A percentile compares a stretch with the other conserved stretches of the same genome.
Evolutionary conservation across 37 sponge, comb jelly and placozoan genomes (phyloP).

Genomic region (Aplysina aerophoba): DNA sequence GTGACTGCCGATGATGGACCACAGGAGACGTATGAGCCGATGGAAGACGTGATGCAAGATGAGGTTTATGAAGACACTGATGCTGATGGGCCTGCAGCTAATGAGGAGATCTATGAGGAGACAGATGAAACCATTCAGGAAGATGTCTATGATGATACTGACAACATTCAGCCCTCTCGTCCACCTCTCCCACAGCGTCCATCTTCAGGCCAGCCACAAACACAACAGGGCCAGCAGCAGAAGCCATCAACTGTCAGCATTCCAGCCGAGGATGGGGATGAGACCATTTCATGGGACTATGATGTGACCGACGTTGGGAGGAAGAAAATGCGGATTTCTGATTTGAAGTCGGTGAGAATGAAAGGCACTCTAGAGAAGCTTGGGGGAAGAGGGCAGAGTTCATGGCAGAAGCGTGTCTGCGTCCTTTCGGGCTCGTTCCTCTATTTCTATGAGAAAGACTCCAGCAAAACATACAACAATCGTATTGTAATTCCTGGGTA

Average conservation of each 20-base stretch:
- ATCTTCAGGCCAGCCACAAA: background rate
- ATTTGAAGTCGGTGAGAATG: slow-evolving; percentile 39
- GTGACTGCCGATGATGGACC: slow-evolving; percentile 32
- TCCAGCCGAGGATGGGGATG: slow-evolving; percentile 9
- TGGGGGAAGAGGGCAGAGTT: slow-evolving; percentile 75
- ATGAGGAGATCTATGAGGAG: slow-evolving; percentile 37
- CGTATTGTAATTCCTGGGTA: slow-evolving; percentile 53
- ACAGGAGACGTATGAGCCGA: slow-evolving; percentile 68
- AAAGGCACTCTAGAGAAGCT: slow-evolving; percentile 90
- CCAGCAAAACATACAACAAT: slow-evolving; percentile 78
- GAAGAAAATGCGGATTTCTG: slow-evolving; percentile 45
- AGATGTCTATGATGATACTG: slow-evolving; percentile 67
- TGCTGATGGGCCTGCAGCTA: background rate
- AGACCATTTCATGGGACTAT: slow-evolving; percentile 38
- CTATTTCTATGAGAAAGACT: slow-evolving; percentile 87
- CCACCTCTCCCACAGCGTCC: slow-evolving; percentile 5
- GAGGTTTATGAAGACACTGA: slow-evolving; percentile 29
- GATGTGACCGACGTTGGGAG: slow-evolving; percentile 5
- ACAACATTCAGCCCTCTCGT: background rate
- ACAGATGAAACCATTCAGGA: slow-evolving; percentile 8
- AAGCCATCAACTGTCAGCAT: background rate
- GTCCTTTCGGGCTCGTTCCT: slow-evolving; percentile 67
- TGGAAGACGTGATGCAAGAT: background rate
- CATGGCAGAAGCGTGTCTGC: slow-evolving; percentile 87
- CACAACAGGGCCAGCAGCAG: background rate